Base-by-base conservation (phyloP, 1,140 invertebrate genomes). In the Harpegnathos saltator region DNA sequence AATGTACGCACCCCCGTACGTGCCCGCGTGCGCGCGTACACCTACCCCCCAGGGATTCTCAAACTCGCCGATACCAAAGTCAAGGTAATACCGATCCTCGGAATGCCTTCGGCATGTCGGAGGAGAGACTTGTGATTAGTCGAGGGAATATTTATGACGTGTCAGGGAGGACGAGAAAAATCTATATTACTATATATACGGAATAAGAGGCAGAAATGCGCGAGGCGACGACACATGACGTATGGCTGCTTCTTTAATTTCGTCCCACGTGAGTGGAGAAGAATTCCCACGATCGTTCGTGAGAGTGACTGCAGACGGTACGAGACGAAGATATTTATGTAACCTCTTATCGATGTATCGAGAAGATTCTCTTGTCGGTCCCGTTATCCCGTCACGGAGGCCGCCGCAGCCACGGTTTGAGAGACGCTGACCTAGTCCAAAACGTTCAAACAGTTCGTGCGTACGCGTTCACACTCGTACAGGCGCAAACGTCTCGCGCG, bases 381-480 rank as follows among this genome's bases (percentile, higher is more conserved):
- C 22, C 38, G 38, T 44, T 44, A 44, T 9, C 24, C 59, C 48
- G 38, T 44, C n/a, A 5, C 33, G 7, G 15, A 7, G 9, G 22
- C 65, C 33, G 33, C 11, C 19, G 12, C 24, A 29, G 52, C n/a
- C 52, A 52, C 44, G 52, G 52, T 80, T 80, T 80, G 75, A 80
- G 75, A 80, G 71, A 80, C 75, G 65, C 75, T 80, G 75, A 80
- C 69, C 65, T 44, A 71, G 73, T 62, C 73, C 84, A 80, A 85
- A n/a, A 90, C 78, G 82, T 56, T 68, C 85, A 68, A 87, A 87
- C 82, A 65, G 62, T 69, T 89, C 88, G 86, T 85, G 86, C 87
- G 88, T 84, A 84, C 82, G 61, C 68, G 66, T 77, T 81, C 66
- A 54, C 63, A 82, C 72, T 77, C 62, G 68, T 78, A 77, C 62